phyloP scores from a whole-genome alignment of 2,888 invertebrate species.

The Agapostemon virescens region DNA sequence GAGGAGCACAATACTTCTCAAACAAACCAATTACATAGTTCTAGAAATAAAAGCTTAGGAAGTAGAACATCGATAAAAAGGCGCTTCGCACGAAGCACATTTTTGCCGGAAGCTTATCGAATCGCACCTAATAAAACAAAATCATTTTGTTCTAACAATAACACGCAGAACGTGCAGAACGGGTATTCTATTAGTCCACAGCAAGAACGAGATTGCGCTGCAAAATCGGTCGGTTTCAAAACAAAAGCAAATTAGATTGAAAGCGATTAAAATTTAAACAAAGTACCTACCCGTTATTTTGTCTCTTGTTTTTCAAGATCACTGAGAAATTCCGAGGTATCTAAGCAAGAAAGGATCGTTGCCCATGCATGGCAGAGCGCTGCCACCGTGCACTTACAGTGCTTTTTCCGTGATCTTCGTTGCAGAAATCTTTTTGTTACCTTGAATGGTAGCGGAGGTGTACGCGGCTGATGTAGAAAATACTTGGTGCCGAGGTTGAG shows the following conservation, averaged over 20 bases:
- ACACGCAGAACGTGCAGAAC: neutral
- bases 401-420: neutral
- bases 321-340: neutral
- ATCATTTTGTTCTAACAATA: neutral
- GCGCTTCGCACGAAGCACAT: neutral
- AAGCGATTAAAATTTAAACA: neutral
- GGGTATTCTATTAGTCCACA: neutral
- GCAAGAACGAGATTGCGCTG: neutral
- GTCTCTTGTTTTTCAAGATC: neutral
- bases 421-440: neutral
- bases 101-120: neutral
- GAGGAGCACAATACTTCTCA: too few relatives aligned
- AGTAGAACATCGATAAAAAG: too few relatives aligned
- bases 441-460: neutral
- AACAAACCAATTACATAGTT: too few relatives aligned
- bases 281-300: neutral
- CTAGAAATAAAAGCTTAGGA: too few relatives aligned
- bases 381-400: neutral
- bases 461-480: conserved; percentile 1
- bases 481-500: neutral
- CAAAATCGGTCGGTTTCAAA: neutral
- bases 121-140: neutral
- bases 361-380: neutral
- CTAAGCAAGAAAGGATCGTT: neutral
- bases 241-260: neutral